Evolutionary conservation across 1,140 invertebrate genomes (phyloP), one percentile per base, ranked within the genome.

Genomic region (Ladona fulva): DNA sequence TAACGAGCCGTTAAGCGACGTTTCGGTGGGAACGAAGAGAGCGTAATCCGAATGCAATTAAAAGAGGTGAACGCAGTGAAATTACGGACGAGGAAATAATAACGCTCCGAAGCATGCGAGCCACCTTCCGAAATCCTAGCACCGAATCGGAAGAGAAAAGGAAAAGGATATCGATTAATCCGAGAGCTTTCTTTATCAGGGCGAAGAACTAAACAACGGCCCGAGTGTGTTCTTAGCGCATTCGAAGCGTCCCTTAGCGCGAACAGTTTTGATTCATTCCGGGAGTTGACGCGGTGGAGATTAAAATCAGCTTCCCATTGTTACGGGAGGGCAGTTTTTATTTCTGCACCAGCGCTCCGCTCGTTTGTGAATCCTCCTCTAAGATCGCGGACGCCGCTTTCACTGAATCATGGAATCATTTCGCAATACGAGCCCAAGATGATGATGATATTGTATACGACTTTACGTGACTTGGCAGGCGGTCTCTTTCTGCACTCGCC

Each of bases 281-380:
- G 19, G 44, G 10, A 19, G 19, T 11, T 52, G 44, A 19, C 44
- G 19, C 10, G 44, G 44, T 52, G 52, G 52, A 66, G 52, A 66
- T 66, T 66, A 66, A 66, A 66, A 66, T 66, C 52, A 19, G 52
- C n/a, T 66, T 66, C 52, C 52, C 52, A 66, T 66, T 66, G 52
- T 66, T 66, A 66, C 52, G 52, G 5, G 16, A 66, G 16, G 16
- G 52, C n/a, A 37, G 52, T 19, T 66, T 66, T 66, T 66, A 66
- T 66, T 66, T 66, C 52, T 66, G 52, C n/a, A 66, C 14, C 19
- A 10, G 44, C 10, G 44, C 10, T 10, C 10, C 16, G 52, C 16
- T 66, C 12, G 52, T 66, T 66, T 19, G n/a, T 5, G 52, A 66
- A 66, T 66, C 52, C 52, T 22, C 52, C 1, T 22, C 52, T 66